These are phyloP conservation scores for Elaphurus davidianus DNA, from an alignment of 2,113 vertebrate genomes.

Conservation along the genomic window DNA sequence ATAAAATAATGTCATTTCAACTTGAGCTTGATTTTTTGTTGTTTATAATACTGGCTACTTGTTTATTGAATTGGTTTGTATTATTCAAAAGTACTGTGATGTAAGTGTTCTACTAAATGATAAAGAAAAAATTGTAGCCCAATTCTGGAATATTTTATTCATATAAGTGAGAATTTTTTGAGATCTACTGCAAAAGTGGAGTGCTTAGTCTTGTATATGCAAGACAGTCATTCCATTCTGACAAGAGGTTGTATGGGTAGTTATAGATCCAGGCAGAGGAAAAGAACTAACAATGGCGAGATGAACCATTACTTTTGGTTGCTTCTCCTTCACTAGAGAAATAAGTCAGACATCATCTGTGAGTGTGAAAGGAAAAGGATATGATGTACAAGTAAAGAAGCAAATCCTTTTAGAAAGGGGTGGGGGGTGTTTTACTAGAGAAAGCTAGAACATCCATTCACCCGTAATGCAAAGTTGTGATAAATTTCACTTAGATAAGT, in stretches of 20 bases:
- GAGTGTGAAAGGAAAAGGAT: not conserved
- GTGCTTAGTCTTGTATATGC: rapidly evolving
- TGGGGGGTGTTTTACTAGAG: not conserved
- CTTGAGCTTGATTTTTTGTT: not conserved
- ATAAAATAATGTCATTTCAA: not conserved
- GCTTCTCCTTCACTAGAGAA: not conserved
- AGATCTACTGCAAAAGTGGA: not conserved
- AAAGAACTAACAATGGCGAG: not conserved
- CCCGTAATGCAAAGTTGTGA: not conserved
- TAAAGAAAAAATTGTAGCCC: not conserved
- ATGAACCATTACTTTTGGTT: not conserved
- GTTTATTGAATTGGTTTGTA: not conserved
- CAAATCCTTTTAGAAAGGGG: not conserved
- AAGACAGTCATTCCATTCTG: not conserved
- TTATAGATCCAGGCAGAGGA: not conserved
- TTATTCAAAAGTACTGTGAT: not conserved
- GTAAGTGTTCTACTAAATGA: not conserved
- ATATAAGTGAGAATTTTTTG: not conserved
- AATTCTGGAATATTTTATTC: not conserved
- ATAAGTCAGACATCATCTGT: not conserved
- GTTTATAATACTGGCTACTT: not conserved
- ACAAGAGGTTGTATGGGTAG: not conserved
- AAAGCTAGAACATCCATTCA: not conserved
- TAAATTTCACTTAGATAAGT: not conserved
- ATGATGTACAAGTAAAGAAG: not conserved